Conservation (phyloP, 2,888 invertebrate genomes). For the Morpho helenor region DNA sequence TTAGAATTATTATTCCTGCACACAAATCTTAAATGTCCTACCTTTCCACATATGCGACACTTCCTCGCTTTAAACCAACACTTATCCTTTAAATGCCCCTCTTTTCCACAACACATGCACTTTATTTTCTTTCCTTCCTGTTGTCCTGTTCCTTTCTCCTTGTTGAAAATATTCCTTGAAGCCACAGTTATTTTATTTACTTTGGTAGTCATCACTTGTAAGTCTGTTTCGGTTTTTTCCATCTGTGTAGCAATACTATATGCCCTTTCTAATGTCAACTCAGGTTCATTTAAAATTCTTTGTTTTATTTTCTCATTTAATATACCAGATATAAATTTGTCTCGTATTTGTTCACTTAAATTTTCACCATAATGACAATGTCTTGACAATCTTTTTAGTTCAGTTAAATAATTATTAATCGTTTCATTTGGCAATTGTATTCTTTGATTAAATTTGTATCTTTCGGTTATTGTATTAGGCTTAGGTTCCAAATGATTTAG, state of each 20-base stretch:
- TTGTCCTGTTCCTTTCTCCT: not conserved
- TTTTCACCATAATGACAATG: not conserved
- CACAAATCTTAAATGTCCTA: not conserved
- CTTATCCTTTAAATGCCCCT: not conserved
- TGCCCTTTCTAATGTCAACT: not conserved
- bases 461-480: not conserved
- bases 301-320: not conserved
- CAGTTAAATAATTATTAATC: not conserved
- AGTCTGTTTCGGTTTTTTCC: not conserved
- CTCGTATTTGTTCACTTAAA: not conserved
- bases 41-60: not conserved
- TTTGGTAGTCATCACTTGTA: not conserved
- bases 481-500: not conserved
- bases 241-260: not conserved
- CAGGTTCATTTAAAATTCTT: not conserved
- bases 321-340: not conserved
- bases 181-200: not conserved
- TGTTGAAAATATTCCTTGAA: not conserved
- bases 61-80: not conserved
- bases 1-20: not conserved
- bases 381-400: not conserved
- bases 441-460: not conserved
- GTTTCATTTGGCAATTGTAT: not conserved
- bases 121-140: not conserved
- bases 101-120: not conserved